Evolutionary conservation across 2,113 vertebrate genomes (phyloP), one percentile per base, ranked within the genome.

Genomic region (Xyliphius kryptos): DNA sequence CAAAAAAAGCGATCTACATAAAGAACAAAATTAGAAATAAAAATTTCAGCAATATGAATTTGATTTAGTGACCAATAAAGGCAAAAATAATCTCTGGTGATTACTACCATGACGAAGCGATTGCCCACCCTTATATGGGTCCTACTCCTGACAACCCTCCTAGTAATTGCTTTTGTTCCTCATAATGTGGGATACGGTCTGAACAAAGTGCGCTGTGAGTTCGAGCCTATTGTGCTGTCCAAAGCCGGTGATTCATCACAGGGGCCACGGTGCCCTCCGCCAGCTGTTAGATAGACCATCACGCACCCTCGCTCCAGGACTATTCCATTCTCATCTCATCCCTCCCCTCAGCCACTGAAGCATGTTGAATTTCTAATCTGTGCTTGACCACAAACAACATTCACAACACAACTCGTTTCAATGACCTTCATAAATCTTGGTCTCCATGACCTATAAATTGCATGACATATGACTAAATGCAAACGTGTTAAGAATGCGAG

Each of bases 231-330:
- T 67, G 60, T 68, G 50, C 53, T 68, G 60, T 56, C 61, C 38
- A 64, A 37, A 26, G n/a, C 48, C 17, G 26, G 26, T 63, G 49
- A 63, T 67, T 67, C 65, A 72, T 68, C 22, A 32, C 49, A 55
- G 17, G 52, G 47, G 40, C 38, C 51, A 54, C 36, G 48, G 41
- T 1, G n/a, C 60, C 55, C 46, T 63, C 65, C 32, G 56, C 66
- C 56, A 68, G 70, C 61, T 64, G 65, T 72, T 72, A 64, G 47
- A 51, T 52, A 43, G 48, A 14, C 32, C 10, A 17, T 22, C 53
- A 47, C 51, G 55, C 40, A 41, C 6, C 19, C 14, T 20, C 38
- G 43, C 40, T 51, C 15, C 48, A 38, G n/a, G 19, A n/a, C 40
- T 26, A 40, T 60, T 54, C 56, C 41, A 17, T 36, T 51, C 40